Percentiles rank a stretch among this genome's conserved stretches.
Evolutionary conservation across 2,797 vertebrate genomes (phyloP).

Genomic region (Pelochelys cantorii): DNA sequence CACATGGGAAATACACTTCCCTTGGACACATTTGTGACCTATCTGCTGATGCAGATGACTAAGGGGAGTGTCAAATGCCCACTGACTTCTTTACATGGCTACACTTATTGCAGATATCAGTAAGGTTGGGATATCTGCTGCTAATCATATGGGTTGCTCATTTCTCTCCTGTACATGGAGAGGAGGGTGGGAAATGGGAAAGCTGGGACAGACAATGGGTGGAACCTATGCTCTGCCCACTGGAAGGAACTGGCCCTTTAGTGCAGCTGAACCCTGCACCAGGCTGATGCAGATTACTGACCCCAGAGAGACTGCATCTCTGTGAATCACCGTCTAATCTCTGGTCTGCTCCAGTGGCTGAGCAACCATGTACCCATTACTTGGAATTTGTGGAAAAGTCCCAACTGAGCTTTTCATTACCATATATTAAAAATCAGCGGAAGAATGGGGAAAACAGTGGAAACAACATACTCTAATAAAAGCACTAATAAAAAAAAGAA

Average conservation of each 20-base stretch:
- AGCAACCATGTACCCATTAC: neutral
- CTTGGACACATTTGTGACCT: neutral
- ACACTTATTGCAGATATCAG: neutral
- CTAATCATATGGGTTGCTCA: neutral
- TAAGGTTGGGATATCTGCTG: neutral
- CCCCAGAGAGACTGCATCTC: neutral
- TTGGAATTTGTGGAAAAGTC: neutral
- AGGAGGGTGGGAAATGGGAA: accelerated
- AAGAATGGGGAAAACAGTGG: neutral
- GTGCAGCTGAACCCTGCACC: neutral
- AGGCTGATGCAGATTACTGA: neutral
- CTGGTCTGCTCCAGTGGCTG: neutral
- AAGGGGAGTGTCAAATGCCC: neutral
- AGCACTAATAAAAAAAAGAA: neutral
- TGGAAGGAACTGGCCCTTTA: accelerated
- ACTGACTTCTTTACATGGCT: neutral
- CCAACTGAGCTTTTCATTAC: neutral
- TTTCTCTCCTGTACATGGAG: accelerated
- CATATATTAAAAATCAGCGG: neutral
- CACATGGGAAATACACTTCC: neutral
- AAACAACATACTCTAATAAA: neutral
- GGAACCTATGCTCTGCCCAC: neutral
- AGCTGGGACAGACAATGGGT: accelerated
- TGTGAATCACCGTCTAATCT: neutral
- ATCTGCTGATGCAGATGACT: neutral